Evolutionary conservation across 2,888 invertebrate genomes (phyloP).

Genomic region (Lepidochrysops patricia): DNA sequence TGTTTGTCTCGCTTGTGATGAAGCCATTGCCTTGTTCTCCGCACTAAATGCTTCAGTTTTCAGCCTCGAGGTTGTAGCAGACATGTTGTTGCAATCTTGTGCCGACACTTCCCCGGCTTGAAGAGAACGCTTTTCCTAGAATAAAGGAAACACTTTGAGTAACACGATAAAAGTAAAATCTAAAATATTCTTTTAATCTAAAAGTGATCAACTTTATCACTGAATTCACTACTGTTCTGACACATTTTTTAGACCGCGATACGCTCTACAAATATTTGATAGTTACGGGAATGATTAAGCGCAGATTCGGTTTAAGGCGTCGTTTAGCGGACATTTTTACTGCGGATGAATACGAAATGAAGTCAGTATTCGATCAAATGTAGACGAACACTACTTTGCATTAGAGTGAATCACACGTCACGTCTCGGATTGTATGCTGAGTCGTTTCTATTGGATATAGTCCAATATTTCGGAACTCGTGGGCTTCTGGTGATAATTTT

Average conservation of each 20-base stretch:
- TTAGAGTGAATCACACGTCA: slow-evolving; percentile 55
- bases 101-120: slow-evolving; percentile 89
- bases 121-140: slow-evolving; percentile 87
- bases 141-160: slow-evolving; percentile 25
- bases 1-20: slow-evolving; percentile 85
- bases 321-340: slow-evolving; percentile 54
- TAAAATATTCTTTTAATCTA: slow-evolving; percentile 28
- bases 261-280: slow-evolving; percentile 57
- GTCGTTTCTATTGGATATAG: slow-evolving; percentile 66
- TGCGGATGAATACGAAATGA: slow-evolving; percentile 22
- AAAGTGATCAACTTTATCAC: slow-evolving; percentile 43
- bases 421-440: slow-evolving; percentile 51
- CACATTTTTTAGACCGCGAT: slow-evolving; percentile 42
- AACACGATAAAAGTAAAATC: slow-evolving; percentile 17
- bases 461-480: slow-evolving; percentile 62
- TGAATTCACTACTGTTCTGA: slow-evolving; percentile 35
- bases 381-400: slow-evolving; percentile 56
- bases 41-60: slow-evolving; percentile 90
- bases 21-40: slow-evolving; percentile 83
- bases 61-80: slow-evolving; percentile 87
- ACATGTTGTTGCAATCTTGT: slow-evolving; percentile 89
- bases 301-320: slow-evolving; percentile 62
- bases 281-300: slow-evolving; percentile 62
- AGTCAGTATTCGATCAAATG: slow-evolving; percentile 43
- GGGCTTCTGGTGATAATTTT: slow-evolving; percentile 56